Evolutionary conservation across 2,797 vertebrate species (phyloP).

Genomic region (Neomorphus geoffroyi): DNA sequence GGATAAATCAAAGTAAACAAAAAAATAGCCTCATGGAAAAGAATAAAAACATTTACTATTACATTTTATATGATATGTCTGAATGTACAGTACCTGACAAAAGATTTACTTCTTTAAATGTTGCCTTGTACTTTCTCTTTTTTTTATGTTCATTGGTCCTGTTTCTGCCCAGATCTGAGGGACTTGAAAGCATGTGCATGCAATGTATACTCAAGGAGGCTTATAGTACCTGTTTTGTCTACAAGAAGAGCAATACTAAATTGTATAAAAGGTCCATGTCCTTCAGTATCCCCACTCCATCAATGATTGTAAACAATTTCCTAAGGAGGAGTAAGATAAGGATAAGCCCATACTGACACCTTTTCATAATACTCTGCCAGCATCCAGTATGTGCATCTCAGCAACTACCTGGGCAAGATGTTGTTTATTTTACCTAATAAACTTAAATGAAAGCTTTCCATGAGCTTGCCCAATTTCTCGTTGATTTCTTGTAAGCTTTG

Average conservation of each 20-base stretch:
- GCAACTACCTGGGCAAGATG: background rate
- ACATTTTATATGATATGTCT: background rate
- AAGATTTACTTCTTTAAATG: background rate
- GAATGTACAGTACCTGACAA: background rate
- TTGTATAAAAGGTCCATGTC: background rate
- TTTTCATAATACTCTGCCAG: background rate
- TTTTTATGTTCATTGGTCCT: background rate
- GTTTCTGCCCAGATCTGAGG: background rate
- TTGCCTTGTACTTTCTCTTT: background rate
- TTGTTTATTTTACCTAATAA: background rate
- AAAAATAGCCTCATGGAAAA: background rate
- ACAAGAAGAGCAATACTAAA: background rate
- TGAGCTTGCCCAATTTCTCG: background rate
- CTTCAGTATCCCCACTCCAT: background rate
- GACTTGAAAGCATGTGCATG: background rate
- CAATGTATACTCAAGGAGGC: no score
- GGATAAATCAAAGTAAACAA: background rate
- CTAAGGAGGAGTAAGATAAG: background rate
- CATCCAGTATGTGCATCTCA: background rate
- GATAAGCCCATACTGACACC: background rate
- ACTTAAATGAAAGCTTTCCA: background rate
- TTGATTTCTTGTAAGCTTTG: background rate
- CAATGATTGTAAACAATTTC: background rate
- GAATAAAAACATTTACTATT: background rate
- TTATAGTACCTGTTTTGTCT: background rate